Conservation (phyloP, 2,797 vertebrate species). For the Carduelis carduelis region DNA sequence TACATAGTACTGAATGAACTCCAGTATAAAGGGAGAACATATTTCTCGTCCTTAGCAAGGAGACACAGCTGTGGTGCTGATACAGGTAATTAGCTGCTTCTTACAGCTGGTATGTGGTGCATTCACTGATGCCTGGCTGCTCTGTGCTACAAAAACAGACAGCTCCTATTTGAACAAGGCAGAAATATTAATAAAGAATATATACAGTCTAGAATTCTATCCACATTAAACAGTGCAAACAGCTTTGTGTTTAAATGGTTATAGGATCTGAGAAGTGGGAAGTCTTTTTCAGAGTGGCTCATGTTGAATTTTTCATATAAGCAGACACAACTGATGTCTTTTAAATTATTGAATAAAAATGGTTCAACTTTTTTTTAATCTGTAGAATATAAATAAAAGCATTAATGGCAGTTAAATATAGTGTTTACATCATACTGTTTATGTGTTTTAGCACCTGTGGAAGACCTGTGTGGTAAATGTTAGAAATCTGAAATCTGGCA, state of each 20-base stretch:
- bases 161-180: neutral
- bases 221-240: neutral
- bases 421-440: neutral
- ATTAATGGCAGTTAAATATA: neutral
- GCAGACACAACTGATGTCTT: neutral
- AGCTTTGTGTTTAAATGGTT: neutral
- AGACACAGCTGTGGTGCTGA: slow-evolving; percentile 14
- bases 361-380: neutral
- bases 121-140: neutral
- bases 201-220: neutral
- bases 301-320: neutral
- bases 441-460: neutral
- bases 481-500: neutral
- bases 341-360: neutral
- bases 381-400: neutral
- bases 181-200: neutral
- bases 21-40: neutral
- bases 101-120: neutral
- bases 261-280: neutral
- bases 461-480: neutral
- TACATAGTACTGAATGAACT: slow-evolving; percentile 14
- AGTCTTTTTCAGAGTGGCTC: neutral
- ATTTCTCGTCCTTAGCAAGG: slow-evolving; percentile 34
- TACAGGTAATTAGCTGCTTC: slow-evolving; percentile 53
- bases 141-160: neutral